A percentile compares a stretch with the other conserved stretches of the same genome.
phyloP scores from a whole-genome alignment of 2,113 vertebrate genomes.

The Cercocebus atys region DNA sequence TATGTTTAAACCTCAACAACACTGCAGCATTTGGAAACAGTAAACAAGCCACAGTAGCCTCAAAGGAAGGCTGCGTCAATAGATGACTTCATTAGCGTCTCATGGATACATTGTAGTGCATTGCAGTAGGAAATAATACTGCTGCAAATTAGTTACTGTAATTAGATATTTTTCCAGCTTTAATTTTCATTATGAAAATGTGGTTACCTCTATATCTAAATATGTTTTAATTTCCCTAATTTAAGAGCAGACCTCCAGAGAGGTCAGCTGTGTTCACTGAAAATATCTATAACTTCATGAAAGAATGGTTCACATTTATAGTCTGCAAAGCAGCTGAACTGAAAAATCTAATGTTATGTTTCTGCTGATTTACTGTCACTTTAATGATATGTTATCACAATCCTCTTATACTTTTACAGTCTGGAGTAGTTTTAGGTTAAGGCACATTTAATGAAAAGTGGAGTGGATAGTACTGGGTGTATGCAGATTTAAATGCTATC shows the following conservation, averaged over 20 bases:
- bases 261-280: slow-evolving; percentile 45
- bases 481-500: slow-evolving; percentile 22
- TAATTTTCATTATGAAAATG: slow-evolving; percentile 48
- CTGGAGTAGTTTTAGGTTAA: slow-evolving; percentile 66
- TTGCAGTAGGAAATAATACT: background rate
- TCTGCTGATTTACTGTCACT: slow-evolving; percentile 54
- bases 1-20: background rate
- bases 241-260: slow-evolving; percentile 38
- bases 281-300: slow-evolving; percentile 52
- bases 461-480: background rate
- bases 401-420: slow-evolving; percentile 57
- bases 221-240: slow-evolving; percentile 48
- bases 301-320: slow-evolving; percentile 50
- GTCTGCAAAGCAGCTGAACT: slow-evolving; percentile 48
- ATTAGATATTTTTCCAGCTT: slow-evolving; percentile 23
- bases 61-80: background rate
- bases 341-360: slow-evolving; percentile 61
- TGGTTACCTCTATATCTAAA: background rate
- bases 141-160: slow-evolving; percentile 21
- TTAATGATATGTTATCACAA: slow-evolving; percentile 34
- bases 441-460: slow-evolving; percentile 60
- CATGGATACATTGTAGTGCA: background rate
- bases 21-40: background rate
- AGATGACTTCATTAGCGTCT: slow-evolving; percentile 16
- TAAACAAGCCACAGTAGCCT: background rate